Evolutionary conservation across 2,888 invertebrate genomes (phyloP).

Genomic region (Nomada ferruginata): DNA sequence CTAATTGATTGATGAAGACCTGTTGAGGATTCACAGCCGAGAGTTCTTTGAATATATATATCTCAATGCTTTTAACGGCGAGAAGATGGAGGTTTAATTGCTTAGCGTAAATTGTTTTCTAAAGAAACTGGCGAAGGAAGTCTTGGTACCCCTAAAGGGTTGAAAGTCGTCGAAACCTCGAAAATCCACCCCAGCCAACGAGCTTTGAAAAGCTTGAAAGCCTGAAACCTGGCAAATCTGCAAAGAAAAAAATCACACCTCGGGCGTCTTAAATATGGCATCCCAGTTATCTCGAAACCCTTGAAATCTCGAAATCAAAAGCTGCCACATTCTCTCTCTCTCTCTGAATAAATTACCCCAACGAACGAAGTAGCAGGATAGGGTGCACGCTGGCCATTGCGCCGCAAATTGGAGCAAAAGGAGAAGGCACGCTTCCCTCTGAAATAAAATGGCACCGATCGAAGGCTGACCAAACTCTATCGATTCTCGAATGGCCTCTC

Average conservation of each 20-base stretch:
- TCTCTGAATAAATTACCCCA: not conserved
- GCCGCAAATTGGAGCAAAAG: constrained; percentile 7
- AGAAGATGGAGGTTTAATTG: not conserved
- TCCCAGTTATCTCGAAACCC: not conserved
- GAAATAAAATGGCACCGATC: constrained; percentile 33
- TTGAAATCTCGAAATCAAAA: constrained; percentile 4
- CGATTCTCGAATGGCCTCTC: constrained; percentile 33
- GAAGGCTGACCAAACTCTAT: constrained; percentile 29
- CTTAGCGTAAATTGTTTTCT: not conserved
- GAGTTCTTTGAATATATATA: not conserved
- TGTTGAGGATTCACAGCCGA: not conserved
- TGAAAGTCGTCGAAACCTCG: not conserved
- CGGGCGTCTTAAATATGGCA: not conserved
- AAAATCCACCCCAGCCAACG: not conserved
- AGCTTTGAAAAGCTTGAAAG: not conserved
- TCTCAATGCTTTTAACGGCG: not conserved
- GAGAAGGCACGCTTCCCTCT: not conserved
- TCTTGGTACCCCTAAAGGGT: not conserved
- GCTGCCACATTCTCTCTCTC: not conserved
- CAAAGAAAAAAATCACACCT: not conserved
- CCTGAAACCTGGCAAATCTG: not conserved
- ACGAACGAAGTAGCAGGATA: not conserved
- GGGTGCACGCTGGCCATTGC: constrained; percentile 26
- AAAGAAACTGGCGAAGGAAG: not conserved
- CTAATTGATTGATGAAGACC: not conserved